Evolutionary conservation across 2,888 invertebrate species (phyloP), one percentile per base, ranked within the genome.

Genomic region (Theretra japonica): DNA sequence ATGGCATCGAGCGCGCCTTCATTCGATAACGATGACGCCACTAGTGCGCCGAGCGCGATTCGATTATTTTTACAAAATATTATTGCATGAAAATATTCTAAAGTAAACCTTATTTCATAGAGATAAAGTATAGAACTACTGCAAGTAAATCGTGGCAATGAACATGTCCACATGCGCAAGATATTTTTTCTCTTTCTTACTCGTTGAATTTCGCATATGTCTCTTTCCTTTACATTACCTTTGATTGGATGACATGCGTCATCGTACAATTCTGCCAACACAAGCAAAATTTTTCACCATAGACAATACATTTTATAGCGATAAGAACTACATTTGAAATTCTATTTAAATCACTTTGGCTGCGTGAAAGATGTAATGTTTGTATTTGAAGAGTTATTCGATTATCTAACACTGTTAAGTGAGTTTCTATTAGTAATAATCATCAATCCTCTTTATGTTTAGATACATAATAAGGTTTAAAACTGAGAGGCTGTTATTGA

Each of bases 1-100:
- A 76, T 79, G 82, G 75, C 82, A 88, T 86, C 88, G 75, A 77
- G 76, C 77, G 77, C 72, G 82, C 84, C 85, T 83, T 86, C 83
- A 84, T 82, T 86, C 88, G 87, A 85, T 83, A 77, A 75, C 72
- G 73, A 73, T 75, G 77, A 80, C 76, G 74, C 69, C 73, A 72
- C 78, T 70, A 65, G 72, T 60, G 74, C 74, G 71, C 74, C 69
- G 41, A 75, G 73, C 68, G 59, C 53, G 69, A 68, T 72, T 57
- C 73, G 72, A 72, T 70, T 62, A 23, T 33, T 68, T 30, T 48
- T 33, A 69, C 73, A 57, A 77, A 57, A 25, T 33, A 72, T n/a
- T 17, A n/a, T 65, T 0, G 33, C 68, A 41, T 0, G 4, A 5
- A 2, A 15, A 5, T 23, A 70, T 15, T 5, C 30, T 30, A 73